phyloP scores from a whole-genome alignment of 1,140 invertebrate species.

The Pseudomyrmex cubaensis region DNA sequence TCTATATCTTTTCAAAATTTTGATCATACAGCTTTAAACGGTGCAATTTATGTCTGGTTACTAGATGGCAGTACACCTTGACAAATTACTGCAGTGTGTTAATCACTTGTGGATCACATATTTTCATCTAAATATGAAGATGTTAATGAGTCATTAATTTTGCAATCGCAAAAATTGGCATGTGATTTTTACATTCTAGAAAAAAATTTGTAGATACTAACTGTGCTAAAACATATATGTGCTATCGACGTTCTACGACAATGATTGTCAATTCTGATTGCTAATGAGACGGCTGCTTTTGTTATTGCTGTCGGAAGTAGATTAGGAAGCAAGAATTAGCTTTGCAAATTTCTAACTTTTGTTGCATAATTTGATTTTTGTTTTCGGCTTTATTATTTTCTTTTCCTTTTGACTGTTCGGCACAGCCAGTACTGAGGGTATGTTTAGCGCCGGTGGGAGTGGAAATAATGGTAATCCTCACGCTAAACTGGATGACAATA shows the following conservation, averaged over 20 bases:
- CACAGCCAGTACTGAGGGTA: constrained; percentile 83
- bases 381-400: constrained; percentile 79
- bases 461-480: constrained; percentile 81
- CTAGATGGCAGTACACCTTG: constrained; percentile 4
- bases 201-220: constrained; percentile 19
- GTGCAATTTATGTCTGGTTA: constrained; percentile 34
- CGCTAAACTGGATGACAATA: constrained; percentile 83
- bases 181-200: constrained; percentile 20
- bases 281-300: constrained; percentile 36
- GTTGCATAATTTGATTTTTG: constrained; percentile 70
- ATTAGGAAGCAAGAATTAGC: constrained; percentile 53
- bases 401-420: constrained; percentile 79
- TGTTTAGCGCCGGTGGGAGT: constrained; percentile 82
- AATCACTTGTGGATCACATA: background rate
- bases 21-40: constrained; percentile 36
- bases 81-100: background rate
- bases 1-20: constrained; percentile 27
- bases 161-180: constrained; percentile 14
- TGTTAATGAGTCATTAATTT: constrained; percentile 15
- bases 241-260: constrained; percentile 1
- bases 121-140: constrained; percentile 25
- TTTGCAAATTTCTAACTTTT: constrained; percentile 62
- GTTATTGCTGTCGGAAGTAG: constrained; percentile 49
- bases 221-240: constrained; percentile 40
- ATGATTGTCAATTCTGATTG: constrained; percentile 44